Evolutionary conservation across 2,888 invertebrate species (phyloP), one percentile per base, ranked within the genome.

Genomic region (Galeopsomyia nigrocyanea): DNA sequence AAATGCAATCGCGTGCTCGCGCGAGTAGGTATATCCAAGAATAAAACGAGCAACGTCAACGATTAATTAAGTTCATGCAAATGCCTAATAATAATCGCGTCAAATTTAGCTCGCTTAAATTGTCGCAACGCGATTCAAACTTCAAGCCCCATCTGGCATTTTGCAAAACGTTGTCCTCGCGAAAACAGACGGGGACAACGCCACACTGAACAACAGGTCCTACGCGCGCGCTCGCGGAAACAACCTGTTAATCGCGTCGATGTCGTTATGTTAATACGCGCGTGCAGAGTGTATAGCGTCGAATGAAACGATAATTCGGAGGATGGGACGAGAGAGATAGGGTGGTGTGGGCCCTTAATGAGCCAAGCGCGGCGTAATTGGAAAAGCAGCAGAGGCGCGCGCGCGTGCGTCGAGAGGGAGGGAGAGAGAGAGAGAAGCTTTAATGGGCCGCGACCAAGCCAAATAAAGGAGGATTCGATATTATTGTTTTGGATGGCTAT

Each of bases 211-310:
- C 74, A 73, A 69, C 68, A 69, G 69, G 71, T 71, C 51, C 71
- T n/a, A n/a, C n/a, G n/a, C n/a, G 26, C 51, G 0, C 49, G 50
- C 51, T 7, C 55, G 53, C 39, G n/a, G 64, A 65, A 75, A 75
- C 77, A 77, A 78, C 77, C 78, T 77, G 78, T 83, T 84, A 83
- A 84, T 83, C 80, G 81, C 77, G 78, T 77, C 78, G 51, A 75
- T 74, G 76, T 81, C 80, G 83, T 84, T 84, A 82, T 83, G 83
- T 83, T 83, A 83, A 84, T 84, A 80, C 75, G 78, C 79, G 65
- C 78, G 79, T 79, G 78, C 49, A 58, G 74, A 66, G 70, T 78
- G n/a, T n/a, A n/a, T n/a, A 26, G 53, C 49, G 80, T 81, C 81
- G 75, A 80, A 80, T 78, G 78, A 81, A 80, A 80, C 78, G 81